Conservation (phyloP, 2,888 invertebrate genomes). For the Melieria crassipennis region DNA sequence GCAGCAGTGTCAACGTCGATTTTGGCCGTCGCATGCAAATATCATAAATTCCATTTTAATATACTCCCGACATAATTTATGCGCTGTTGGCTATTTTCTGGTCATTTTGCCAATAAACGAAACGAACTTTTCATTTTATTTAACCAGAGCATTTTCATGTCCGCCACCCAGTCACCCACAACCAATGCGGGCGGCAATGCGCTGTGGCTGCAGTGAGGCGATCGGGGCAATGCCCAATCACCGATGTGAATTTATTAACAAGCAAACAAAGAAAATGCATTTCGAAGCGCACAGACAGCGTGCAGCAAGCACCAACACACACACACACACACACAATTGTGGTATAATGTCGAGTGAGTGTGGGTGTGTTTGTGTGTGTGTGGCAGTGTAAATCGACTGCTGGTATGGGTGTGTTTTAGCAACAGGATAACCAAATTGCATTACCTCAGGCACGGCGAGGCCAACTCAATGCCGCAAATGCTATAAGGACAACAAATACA, state of each 20-base stretch:
- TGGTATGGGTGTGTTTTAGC: slow-evolving; percentile 6
- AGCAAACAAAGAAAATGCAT: slow-evolving; percentile 40
- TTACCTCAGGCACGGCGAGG: slow-evolving; percentile 6
- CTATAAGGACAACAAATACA: slow-evolving; percentile 5
- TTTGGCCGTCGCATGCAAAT: slow-evolving; percentile 38
- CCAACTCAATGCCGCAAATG: slow-evolving; percentile 11
- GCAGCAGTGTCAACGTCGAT: too few relatives aligned
- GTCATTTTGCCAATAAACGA: slow-evolving; percentile 38
- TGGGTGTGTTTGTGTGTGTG: background rate
- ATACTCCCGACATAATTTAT: slow-evolving; percentile 60
- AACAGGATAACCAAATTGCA: slow-evolving; percentile 29
- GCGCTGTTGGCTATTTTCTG: slow-evolving; percentile 55
- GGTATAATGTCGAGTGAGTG: slow-evolving; percentile 1
- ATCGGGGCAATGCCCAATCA: background rate
- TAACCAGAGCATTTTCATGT: background rate
- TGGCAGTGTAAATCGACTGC: background rate
- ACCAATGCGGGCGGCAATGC: background rate
- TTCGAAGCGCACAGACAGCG: background rate
- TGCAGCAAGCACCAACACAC: background rate
- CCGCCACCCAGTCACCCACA: background rate
- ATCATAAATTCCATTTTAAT: slow-evolving; percentile 60
- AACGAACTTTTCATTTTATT: slow-evolving; percentile 6
- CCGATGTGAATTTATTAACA: slow-evolving; percentile 37
- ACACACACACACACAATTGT: slow-evolving; percentile 6
- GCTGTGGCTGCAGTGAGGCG: background rate